Conservation (phyloP, 2,113 vertebrate species). For the Astur gentilis region DNA sequence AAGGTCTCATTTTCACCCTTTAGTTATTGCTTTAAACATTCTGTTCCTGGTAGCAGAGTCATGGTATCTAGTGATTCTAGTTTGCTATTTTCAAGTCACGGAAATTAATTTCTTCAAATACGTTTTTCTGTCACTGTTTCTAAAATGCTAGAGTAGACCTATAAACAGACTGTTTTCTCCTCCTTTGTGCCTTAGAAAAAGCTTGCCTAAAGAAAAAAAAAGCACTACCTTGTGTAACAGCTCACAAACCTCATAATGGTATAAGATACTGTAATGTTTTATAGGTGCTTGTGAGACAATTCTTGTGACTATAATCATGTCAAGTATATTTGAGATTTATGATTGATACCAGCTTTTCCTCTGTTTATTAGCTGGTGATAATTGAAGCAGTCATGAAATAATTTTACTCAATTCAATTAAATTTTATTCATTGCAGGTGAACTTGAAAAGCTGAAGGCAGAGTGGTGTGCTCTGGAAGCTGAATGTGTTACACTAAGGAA, state of each 20-base stretch:
- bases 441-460: constrained; percentile 83
- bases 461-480: constrained; percentile 82
- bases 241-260: neutral
- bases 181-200: neutral
- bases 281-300: neutral
- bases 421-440: constrained; percentile 73
- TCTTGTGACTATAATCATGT: neutral
- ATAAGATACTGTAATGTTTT: neutral
- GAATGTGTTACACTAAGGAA: constrained; percentile 84
- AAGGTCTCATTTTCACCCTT: neutral
- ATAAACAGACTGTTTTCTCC: neutral
- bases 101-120: neutral
- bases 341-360: neutral
- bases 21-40: neutral
- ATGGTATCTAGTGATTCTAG: neutral
- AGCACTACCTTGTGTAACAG: neutral
- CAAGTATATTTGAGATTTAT: neutral
- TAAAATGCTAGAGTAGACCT: neutral
- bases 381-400: neutral
- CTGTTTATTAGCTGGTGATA: neutral
- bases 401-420: neutral
- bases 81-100: neutral
- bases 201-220: neutral
- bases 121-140: neutral
- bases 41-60: neutral